Base-by-base conservation (phyloP, 2,113 vertebrate genomes). In the Conger conger region DNA sequence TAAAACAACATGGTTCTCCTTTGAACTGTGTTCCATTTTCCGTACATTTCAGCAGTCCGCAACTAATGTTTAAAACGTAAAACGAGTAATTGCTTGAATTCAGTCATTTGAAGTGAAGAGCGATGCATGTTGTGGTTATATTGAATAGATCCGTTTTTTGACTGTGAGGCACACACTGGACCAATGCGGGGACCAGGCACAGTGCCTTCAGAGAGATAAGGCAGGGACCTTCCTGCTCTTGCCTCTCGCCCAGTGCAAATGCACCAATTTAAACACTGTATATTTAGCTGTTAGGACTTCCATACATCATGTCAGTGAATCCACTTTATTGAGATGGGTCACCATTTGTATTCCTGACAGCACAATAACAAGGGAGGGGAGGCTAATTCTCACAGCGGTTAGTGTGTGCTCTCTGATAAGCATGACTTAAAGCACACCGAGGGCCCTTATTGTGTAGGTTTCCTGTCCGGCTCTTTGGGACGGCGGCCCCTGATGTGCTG, bases 261-360 rank as follows among this genome's bases (percentile, higher is more conserved):
- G 68, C 20, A 36, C 30, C 63, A 1, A 30, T 30, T 84, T 50
- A 77, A 80, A 36, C 77, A 35, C 38, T 76, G 60, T 81, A 76
- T 42, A 57, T 77, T 84, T 78, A 57, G 82, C 83, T 79, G 73
- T 38, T 81, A 42, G 82, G 50, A 60, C 42, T 77, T 36, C 45
- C 79, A 84, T 87, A 76, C 45, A 81, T 84, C 79, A 84, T 9
- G 45, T 73, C 73, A 36, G 63, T 0, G 38, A 17, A 54, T 45
- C 40, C 82, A 80, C 79, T 84, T 87, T 81, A 83, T 81, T 77
- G 79, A 84, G 82, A 81, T 54, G 83, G 86, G 68, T 81, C 68
- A 76, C 68, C 45, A 76, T 87, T 81, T 77, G 79, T 84, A 76
- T 76, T 84, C 60, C 79, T 84, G 86, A 84, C 83, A 84, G 79